Conservation (phyloP, 2,888 invertebrate genomes). For the Hofmannophila pseudospretella region DNA sequence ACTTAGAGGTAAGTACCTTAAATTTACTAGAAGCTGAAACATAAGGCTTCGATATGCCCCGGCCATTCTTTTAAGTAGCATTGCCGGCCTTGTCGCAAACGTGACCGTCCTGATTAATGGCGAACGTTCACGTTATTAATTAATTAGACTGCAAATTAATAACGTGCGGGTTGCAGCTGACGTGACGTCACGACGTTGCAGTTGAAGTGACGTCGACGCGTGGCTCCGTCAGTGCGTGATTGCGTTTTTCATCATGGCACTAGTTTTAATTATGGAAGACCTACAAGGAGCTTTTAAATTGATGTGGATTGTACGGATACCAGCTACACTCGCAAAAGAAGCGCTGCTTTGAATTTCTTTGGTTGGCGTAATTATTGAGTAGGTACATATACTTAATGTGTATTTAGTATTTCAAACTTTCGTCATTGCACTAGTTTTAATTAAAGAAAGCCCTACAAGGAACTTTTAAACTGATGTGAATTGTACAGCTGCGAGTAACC, state of each 20-base stretch:
- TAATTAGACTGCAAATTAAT: slow-evolving; percentile 69
- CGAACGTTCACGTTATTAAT: slow-evolving; percentile 56
- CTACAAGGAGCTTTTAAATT: slow-evolving; percentile 25
- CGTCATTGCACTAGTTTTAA: too few relatives aligned
- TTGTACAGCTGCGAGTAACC: too few relatives aligned
- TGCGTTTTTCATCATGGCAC: slow-evolving; percentile 42
- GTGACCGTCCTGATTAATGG: slow-evolving; percentile 58
- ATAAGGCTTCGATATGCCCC: slow-evolving; percentile 1
- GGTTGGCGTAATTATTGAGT: too few relatives aligned
- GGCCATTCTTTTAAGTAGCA: slow-evolving; percentile 8
- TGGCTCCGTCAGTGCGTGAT: slow-evolving; percentile 27
- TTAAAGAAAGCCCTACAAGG: too few relatives aligned
- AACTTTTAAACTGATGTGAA: too few relatives aligned
- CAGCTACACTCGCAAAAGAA: too few relatives aligned
- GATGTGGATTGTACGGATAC: slow-evolving; percentile 14
- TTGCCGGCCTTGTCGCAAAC: slow-evolving; percentile 18
- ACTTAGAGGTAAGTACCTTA: too few relatives aligned
- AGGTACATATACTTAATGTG: too few relatives aligned
- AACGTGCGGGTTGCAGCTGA: slow-evolving; percentile 64
- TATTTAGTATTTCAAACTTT: too few relatives aligned
- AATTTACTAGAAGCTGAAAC: too few relatives aligned
- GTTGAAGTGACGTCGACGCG: slow-evolving; percentile 15
- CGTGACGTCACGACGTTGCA: slow-evolving; percentile 33
- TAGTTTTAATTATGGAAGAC: slow-evolving; percentile 68
- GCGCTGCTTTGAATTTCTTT: too few relatives aligned